A percentile compares a stretch with the other conserved stretches of the same genome.
Conservation (phyloP, 1,140 invertebrate genomes). For the Drosophila lini region DNA sequence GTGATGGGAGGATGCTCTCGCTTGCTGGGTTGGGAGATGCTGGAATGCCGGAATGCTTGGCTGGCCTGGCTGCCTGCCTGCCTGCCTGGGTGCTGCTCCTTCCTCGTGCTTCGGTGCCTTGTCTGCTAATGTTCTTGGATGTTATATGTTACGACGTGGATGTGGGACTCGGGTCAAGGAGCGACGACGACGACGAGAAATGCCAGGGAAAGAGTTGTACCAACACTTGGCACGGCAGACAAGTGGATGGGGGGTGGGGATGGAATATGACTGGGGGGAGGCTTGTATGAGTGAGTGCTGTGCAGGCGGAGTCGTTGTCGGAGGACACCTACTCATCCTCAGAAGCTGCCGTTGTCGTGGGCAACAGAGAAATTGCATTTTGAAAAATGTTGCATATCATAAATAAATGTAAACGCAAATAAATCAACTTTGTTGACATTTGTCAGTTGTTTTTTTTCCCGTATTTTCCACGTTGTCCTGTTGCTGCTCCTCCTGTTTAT, state of each 20-base stretch:
- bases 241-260: slow-evolving; percentile 18
- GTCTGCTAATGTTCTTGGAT: slow-evolving; percentile 26
- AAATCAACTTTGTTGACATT: slow-evolving; percentile 81
- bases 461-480: slow-evolving; percentile 4
- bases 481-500: neutral
- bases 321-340: slow-evolving; percentile 42
- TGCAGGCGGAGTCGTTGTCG: neutral
- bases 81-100: slow-evolving; percentile 9
- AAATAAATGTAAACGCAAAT: slow-evolving; percentile 81
- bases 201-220: slow-evolving; percentile 18
- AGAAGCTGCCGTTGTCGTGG: slow-evolving; percentile 34
- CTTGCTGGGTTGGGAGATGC: neutral
- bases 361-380: slow-evolving; percentile 73
- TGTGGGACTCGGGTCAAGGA: slow-evolving; percentile 25
- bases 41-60: slow-evolving; percentile 1
- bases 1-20: slow-evolving; percentile 13
- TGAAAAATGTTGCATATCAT: slow-evolving; percentile 80
- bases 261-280: neutral
- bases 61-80: neutral
- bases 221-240: slow-evolving; percentile 24
- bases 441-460: slow-evolving; percentile 52
- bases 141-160: slow-evolving; percentile 25
- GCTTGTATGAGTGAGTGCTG: neutral
- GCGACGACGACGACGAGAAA: slow-evolving; percentile 11
- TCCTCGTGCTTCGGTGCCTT: slow-evolving; percentile 8